These are phyloP conservation scores for Araneus ventricosus DNA, from an alignment of 1,140 invertebrate genomes.

Conservation along the genomic window DNA sequence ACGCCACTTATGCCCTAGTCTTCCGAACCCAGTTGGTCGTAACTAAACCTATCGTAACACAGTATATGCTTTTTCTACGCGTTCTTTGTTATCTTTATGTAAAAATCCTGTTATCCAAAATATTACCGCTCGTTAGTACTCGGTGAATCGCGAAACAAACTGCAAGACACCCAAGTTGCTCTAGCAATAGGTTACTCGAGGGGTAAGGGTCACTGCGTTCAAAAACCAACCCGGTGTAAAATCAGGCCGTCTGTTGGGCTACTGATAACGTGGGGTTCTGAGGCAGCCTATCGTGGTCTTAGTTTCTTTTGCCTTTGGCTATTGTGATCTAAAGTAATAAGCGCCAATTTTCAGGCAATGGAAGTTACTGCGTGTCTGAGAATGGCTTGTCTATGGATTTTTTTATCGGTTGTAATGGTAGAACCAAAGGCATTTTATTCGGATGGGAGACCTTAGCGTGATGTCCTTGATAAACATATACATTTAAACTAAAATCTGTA, in stretches of 20 bases:
- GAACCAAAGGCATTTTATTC: background rate
- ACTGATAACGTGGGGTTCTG: constrained; percentile 60
- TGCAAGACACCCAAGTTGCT: background rate
- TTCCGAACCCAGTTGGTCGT: background rate
- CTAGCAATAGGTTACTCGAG: background rate
- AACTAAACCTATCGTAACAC: constrained; percentile 1
- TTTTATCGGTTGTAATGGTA: constrained; percentile 36
- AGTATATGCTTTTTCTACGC: constrained; percentile 2
- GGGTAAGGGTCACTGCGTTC: constrained; percentile 38
- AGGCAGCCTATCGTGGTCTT: constrained; percentile 32
- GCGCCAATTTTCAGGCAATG: constrained; percentile 66
- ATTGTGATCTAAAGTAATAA: constrained; percentile 68
- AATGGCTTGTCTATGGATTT: background rate
- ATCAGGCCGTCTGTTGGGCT: constrained; percentile 63
- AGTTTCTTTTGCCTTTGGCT: constrained; percentile 49
- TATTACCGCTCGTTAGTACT: constrained; percentile 60
- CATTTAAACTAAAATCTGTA: constrained; percentile 34
- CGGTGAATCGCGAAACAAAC: constrained; percentile 65
- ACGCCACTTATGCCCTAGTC: background rate
- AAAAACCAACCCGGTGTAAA: constrained; percentile 70
- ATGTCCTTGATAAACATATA: constrained; percentile 53
- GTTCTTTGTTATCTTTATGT: constrained; percentile 63
- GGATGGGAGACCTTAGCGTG: background rate
- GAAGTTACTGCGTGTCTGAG: background rate
- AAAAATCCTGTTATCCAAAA: constrained; percentile 55